Conservation (phyloP, 2,113 vertebrate species). For the Marcusenius ussheri region DNA sequence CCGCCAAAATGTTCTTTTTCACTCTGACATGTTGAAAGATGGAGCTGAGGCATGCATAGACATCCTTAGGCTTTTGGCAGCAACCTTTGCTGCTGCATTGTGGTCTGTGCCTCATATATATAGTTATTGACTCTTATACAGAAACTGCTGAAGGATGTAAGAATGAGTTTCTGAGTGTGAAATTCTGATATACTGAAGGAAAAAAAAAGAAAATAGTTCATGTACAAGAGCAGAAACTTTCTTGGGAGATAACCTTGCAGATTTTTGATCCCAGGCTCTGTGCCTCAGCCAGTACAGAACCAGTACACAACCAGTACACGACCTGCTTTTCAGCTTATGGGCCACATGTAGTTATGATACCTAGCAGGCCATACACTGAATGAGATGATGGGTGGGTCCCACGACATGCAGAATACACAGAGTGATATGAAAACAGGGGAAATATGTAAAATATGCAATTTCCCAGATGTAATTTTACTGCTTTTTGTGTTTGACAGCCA, state of each 20-base stretch:
- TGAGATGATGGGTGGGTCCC: neutral
- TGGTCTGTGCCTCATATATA: neutral
- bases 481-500: neutral
- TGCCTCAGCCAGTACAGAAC: neutral
- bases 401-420: neutral
- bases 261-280: neutral
- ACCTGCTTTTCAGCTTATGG: neutral
- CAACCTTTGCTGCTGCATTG: neutral
- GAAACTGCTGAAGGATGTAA: neutral
- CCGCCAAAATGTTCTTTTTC: neutral
- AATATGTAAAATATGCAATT: neutral
- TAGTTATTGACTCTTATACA: neutral
- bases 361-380: neutral
- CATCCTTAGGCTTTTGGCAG: neutral
- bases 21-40: neutral
- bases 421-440: neutral
- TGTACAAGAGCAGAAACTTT: neutral
- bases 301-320: neutral
- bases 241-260: neutral
- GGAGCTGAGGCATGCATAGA: neutral
- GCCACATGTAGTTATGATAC: neutral
- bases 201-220: neutral
- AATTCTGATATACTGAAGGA: neutral
- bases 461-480: neutral
- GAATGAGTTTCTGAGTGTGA: neutral